phyloP scores from a whole-genome alignment of 2,888 invertebrate genomes.

The Megaustenia siamemsis region DNA sequence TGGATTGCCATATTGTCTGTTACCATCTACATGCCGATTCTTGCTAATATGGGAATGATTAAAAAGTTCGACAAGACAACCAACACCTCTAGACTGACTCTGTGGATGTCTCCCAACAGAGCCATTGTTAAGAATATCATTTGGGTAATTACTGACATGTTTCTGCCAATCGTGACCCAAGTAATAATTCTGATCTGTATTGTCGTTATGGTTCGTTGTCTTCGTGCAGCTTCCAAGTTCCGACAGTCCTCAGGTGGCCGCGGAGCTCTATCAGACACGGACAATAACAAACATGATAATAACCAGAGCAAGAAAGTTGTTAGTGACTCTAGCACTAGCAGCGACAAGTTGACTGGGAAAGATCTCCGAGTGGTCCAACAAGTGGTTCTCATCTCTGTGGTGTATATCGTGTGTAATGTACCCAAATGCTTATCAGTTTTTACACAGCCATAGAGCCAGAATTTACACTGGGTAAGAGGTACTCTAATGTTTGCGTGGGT shows the following conservation, averaged over 20 bases:
- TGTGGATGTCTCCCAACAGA: conserved; percentile 10
- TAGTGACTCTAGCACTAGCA: too few species aligned
- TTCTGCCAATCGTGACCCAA: conserved; percentile 18
- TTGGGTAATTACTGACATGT: neutral
- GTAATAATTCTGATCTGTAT: neutral
- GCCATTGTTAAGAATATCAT: neutral
- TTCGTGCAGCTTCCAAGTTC: neutral
- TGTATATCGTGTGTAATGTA: conserved; percentile 14
- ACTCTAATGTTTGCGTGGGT: neutral
- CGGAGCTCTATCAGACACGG: too few species aligned
- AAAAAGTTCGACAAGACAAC: neutral
- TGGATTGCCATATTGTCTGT: neutral
- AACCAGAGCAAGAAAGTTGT: neutral
- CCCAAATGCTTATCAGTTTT: conserved; percentile 29
- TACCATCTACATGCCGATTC: conserved; percentile 14
- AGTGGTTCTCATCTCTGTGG: conserved; percentile 30
- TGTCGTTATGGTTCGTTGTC: conserved; percentile 6
- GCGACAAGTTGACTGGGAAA: neutral
- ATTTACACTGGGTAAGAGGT: neutral
- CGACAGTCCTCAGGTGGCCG: neutral
- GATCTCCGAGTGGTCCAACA: conserved; percentile 23
- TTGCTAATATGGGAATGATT: neutral
- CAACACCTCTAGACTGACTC: neutral
- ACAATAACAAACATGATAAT: too few species aligned
- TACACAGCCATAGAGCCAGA: neutral